Evolutionary conservation across 2,888 invertebrate genomes (phyloP).

Genomic region (Coleophora deauratella): DNA sequence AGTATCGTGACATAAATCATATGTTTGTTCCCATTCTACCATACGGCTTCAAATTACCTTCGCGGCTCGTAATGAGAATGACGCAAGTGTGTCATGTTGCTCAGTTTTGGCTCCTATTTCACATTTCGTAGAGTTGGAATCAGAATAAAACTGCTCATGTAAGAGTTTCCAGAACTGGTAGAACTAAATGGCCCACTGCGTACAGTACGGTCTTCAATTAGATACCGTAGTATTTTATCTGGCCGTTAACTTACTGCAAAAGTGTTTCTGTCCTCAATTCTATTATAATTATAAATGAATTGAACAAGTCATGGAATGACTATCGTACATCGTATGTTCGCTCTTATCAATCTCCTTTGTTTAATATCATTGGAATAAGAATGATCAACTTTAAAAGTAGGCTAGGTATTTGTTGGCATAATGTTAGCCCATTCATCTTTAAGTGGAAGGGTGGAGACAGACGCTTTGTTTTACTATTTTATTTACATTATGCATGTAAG

Average conservation of each 20-base stretch:
- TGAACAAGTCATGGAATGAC: too few species aligned
- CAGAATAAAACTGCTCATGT: not conserved
- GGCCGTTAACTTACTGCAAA: slow-evolving; percentile 27
- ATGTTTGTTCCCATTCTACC: slow-evolving; percentile 57
- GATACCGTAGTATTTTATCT: slow-evolving; percentile 43
- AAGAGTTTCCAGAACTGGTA: slow-evolving; percentile 39
- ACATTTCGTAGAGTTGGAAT: too few species aligned
- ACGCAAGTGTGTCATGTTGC: slow-evolving; percentile 34
- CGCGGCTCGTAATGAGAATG: slow-evolving; percentile 55
- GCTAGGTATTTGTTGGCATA: too few species aligned
- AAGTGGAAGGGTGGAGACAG: not conserved
- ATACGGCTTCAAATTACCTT: slow-evolving; percentile 64
- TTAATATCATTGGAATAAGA: too few species aligned
- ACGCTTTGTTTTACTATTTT: not conserved
- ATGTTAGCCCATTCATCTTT: not conserved
- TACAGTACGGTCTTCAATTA: slow-evolving; percentile 57
- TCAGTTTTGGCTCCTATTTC: slow-evolving; percentile 24
- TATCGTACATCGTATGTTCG: not conserved
- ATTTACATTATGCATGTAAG: too few species aligned
- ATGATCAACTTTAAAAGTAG: too few species aligned
- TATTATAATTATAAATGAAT: too few species aligned
- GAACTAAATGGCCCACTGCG: slow-evolving; percentile 50
- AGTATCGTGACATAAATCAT: slow-evolving; percentile 51
- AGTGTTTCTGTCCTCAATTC: slow-evolving; percentile 20
- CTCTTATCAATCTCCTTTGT: not conserved